These are phyloP conservation scores for Orycteropus afer DNA, from an alignment of 2,113 vertebrate genomes.

Conservation along the genomic window DNA sequence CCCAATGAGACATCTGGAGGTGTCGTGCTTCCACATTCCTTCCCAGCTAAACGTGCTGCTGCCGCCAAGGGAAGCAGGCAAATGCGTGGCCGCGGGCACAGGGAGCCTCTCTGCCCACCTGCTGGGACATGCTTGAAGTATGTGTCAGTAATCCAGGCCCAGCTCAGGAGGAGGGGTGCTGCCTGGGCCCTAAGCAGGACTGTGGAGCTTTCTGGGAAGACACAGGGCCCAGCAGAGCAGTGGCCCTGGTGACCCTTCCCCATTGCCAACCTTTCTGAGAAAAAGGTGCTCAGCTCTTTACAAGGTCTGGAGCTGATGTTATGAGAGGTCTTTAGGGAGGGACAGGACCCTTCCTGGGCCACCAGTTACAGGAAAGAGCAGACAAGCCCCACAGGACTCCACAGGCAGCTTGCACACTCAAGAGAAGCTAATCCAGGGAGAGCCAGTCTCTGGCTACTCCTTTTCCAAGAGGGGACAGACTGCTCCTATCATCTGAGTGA, in stretches of 20 bases:
- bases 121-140: slow-evolving; percentile 97
- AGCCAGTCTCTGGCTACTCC: background rate
- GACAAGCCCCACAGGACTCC: background rate
- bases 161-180: slow-evolving; percentile 82
- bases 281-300: background rate
- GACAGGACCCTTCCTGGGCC: background rate
- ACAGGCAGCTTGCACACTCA: background rate
- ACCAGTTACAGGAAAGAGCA: background rate
- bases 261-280: background rate
- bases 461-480: background rate
- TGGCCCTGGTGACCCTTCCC: background rate
- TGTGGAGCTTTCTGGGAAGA: background rate
- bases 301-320: background rate
- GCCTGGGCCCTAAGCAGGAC: slow-evolving; percentile 69
- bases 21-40: slow-evolving; percentile 97
- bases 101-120: slow-evolving; percentile 94
- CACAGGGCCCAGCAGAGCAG: background rate
- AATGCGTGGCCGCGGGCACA: slow-evolving; percentile 94
- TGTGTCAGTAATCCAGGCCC: slow-evolving; percentile 92
- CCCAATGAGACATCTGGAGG: slow-evolving; percentile 95
- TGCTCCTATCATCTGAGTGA: background rate
- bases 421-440: background rate
- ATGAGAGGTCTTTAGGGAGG: background rate
- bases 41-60: slow-evolving; percentile 93
- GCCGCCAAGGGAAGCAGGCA: slow-evolving; percentile 95